phyloP scores from a whole-genome alignment of 2,797 vertebrate genomes.

The Pteronotus mesoamericanus region DNA sequence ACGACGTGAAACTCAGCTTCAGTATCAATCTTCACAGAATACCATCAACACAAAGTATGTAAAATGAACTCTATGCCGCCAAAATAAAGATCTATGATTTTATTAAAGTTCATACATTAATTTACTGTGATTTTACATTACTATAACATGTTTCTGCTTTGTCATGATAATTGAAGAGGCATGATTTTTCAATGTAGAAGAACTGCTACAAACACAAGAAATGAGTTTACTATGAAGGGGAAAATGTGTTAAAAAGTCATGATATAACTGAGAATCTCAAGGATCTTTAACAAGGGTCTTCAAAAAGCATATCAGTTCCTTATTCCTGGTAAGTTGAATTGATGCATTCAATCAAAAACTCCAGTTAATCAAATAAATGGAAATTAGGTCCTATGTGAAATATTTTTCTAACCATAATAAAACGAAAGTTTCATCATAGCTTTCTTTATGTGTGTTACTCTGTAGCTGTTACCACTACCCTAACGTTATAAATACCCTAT shows the following conservation, averaged over 20 bases:
- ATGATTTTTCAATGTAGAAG: neutral
- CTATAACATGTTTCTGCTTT: neutral
- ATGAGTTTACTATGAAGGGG: neutral
- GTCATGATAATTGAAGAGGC: neutral
- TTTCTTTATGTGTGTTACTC: neutral
- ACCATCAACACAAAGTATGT: neutral
- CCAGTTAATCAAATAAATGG: neutral
- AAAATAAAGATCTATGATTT: neutral
- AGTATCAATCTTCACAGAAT: neutral
- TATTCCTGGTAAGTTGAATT: neutral
- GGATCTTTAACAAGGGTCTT: neutral
- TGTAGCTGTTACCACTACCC: neutral
- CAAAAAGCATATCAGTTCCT: neutral
- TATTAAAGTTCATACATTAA: neutral
- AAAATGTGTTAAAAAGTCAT: neutral
- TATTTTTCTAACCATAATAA: neutral
- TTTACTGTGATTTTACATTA: neutral
- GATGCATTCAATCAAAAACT: neutral
- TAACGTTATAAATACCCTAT: neutral
- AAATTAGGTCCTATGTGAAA: neutral
- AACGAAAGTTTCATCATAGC: neutral
- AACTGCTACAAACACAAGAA: neutral
- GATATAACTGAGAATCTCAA: neutral
- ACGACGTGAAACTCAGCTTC: neutral
- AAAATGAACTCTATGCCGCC: neutral